Base-by-base conservation (phyloP, 1,140 invertebrate genomes). In the Babylonia areolata region DNA sequence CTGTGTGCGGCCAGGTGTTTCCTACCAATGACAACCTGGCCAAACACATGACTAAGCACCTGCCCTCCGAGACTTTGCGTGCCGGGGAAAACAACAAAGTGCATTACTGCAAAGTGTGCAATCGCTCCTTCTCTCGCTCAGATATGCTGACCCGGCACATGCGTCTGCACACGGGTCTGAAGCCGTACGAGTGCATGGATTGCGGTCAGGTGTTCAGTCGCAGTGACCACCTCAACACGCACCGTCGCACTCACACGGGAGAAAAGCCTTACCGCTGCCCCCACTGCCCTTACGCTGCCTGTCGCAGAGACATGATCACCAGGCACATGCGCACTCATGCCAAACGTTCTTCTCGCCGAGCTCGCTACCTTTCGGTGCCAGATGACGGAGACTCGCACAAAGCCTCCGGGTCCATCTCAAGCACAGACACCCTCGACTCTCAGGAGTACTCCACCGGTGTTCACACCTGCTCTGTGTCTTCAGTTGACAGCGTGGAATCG, bases 91-190 rank as follows among this genome's bases (percentile, higher is more conserved):
- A 93, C 86, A 93, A 93, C 85, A 98, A 98, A 92, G 97, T 97
- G 28, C 99, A 99, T 93, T 96, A 97, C 81, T 99, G 99, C 95
- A 98, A 98, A 89, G 96, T 99, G 20, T 99, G 99, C 94, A 96
- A 97, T 88, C 95, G 98, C 39, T 97, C 97, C n/a, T 99, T 99
- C 94, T 98, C 98, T 2, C 96, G 99, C 64, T 98, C 97, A 87
- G 99, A 99, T 93, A 99, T 99, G 99, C 96, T 99, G 77, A 99
- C 98, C 12, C 96, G 99, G 58, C 98, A 99, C 95, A 98, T 98
- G 96, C 96, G 98, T 28, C 95, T 94, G n/a, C 94, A 94, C 87
- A 94, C 94, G 3, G 93, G 94, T 1, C 89, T 94, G 17, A 92
- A 94, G 78, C 94, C 94, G 1, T 95, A 95, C 78, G 93, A 94